Conservation (phyloP, 2,113 vertebrate species). For the Paracanthobrama guichenoti region DNA sequence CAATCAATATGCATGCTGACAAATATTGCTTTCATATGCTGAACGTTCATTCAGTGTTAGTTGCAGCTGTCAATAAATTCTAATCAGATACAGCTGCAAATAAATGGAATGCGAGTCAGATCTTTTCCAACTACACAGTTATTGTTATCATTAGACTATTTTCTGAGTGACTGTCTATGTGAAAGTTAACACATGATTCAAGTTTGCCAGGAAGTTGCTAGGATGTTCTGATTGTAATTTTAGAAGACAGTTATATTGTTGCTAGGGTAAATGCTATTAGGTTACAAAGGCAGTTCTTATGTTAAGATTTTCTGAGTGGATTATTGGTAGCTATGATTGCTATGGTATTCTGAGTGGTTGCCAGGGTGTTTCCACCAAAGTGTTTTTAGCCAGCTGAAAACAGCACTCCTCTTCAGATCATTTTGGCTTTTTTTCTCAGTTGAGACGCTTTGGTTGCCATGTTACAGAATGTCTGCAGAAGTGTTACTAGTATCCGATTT, state of each 20-base stretch:
- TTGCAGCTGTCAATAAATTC: background rate
- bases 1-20: background rate
- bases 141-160: constrained; percentile 1
- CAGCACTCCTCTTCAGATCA: too few species aligned
- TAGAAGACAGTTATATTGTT: background rate
- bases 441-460: too few species aligned
- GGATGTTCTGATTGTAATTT: background rate
- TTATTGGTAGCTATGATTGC: too few species aligned
- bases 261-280: background rate
- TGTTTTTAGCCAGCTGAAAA: too few species aligned
- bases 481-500: too few species aligned
- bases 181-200: background rate
- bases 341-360: too few species aligned
- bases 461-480: too few species aligned
- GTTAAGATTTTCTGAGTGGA: too few species aligned
- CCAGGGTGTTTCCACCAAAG: too few species aligned
- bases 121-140: background rate
- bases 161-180: background rate
- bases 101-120: background rate
- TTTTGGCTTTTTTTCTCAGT: too few species aligned
- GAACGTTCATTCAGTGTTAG: constrained; percentile 12
- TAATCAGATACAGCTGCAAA: constrained; percentile 10
- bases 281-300: background rate
- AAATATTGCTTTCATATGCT: constrained; percentile 17
- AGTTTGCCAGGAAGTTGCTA: background rate